phyloP scores from a whole-genome alignment of 2,888 invertebrate species.

The Sminthurinus aureus region DNA sequence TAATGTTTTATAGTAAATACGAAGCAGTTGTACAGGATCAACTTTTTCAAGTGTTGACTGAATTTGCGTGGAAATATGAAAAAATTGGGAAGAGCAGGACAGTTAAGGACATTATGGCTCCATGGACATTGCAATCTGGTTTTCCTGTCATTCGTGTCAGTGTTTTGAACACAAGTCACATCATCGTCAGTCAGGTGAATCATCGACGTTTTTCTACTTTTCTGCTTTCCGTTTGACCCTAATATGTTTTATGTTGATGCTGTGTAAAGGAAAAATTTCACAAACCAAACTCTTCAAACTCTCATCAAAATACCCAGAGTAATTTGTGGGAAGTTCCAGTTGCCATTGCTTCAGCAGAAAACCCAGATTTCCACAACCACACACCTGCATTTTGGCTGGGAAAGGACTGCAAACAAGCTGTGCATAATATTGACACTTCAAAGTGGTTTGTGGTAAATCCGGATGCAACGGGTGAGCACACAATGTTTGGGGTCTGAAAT shows the following conservation, averaged over 20 bases:
- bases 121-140: constrained; percentile 57
- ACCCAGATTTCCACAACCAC: constrained; percentile 34
- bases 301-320: not conserved
- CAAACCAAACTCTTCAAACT: not conserved
- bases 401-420: constrained; percentile 17
- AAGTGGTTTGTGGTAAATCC: constrained; percentile 46
- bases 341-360: constrained; percentile 32
- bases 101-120: constrained; percentile 57
- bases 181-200: constrained; percentile 55
- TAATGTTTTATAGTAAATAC: not conserved
- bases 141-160: constrained; percentile 55
- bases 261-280: not conserved
- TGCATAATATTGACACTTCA: not conserved
- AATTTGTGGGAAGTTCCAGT: constrained; percentile 45
- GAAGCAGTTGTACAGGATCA: not conserved
- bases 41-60: constrained; percentile 6
- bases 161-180: constrained; percentile 30
- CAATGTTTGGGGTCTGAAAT: too few relatives aligned
- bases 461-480: constrained; percentile 44
- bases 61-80: not conserved
- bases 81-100: constrained; percentile 30
- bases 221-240: too few relatives aligned
- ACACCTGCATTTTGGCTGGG: constrained; percentile 47
- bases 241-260: too few relatives aligned
- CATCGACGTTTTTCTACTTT: too few relatives aligned